Percentiles rank a stretch among this genome's conserved stretches.
phyloP scores from a whole-genome alignment of 2,113 vertebrate genomes.

The Triplophysa rosa region DNA sequence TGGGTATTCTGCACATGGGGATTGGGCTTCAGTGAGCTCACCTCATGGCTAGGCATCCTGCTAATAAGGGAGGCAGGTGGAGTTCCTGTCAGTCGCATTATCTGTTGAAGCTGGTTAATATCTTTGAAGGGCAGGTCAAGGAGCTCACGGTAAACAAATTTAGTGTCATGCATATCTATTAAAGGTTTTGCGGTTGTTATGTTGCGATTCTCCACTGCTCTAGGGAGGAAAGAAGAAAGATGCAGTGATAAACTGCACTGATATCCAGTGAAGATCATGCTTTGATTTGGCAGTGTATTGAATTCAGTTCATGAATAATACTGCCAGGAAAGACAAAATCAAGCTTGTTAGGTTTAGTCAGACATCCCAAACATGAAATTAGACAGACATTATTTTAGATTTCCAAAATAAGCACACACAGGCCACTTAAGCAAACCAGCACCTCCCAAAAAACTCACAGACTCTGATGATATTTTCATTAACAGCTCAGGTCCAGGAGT shows the following conservation, averaged over 20 bases:
- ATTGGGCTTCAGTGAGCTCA: constrained; percentile 75
- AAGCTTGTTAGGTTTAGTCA: neutral
- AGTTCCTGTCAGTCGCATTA: constrained; percentile 99
- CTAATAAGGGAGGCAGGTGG: constrained; percentile 97
- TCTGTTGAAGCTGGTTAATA: constrained; percentile 99
- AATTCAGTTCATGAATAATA: constrained; percentile 17
- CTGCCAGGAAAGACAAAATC: constrained; percentile 22
- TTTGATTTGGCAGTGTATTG: constrained; percentile 5
- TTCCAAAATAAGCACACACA: constrained; percentile 21
- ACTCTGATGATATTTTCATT: constrained; percentile 99
- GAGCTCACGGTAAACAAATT: constrained; percentile 82
- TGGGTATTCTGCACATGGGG: constrained; percentile 11
- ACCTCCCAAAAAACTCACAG: constrained; percentile 89
- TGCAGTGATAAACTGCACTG: constrained; percentile 20
- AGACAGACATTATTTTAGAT: neutral
- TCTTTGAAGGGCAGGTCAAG: constrained; percentile 96
- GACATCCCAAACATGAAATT: neutral
- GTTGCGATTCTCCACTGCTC: constrained; percentile 31
- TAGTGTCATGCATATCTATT: constrained; percentile 58
- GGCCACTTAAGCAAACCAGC: constrained; percentile 49
- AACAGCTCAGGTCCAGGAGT: constrained; percentile 96
- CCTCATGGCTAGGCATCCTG: constrained; percentile 99
- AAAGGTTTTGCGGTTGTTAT: constrained; percentile 32
- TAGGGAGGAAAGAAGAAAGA: constrained; percentile 44
- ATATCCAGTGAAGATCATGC: constrained; percentile 32